Base-by-base conservation (phyloP, 2,888 invertebrate genomes). In the Patella depressa region DNA sequence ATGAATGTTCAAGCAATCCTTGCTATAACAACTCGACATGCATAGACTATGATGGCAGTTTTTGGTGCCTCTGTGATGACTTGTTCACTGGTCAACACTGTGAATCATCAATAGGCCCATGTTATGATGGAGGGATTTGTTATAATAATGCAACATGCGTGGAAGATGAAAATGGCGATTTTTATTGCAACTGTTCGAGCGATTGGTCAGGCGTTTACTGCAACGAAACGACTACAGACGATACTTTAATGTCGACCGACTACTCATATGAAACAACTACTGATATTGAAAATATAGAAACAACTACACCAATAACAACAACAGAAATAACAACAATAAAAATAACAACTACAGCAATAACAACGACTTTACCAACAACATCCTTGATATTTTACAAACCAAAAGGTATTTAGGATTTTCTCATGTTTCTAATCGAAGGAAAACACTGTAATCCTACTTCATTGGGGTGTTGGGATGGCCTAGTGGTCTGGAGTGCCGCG, bases 21-120 rank as follows among this genome's bases (percentile, higher is more conserved):
- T 83, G 81, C 57, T 54, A 57, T 53, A 81, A 82, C 72, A 76
- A 73, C 15, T 79, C 73, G 19, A 75, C 71, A 11, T 83, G 82
- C 69, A 19, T 70, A 14, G 79, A 83, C 69, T 19, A 69, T 15
- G 15, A 57, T 34, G 77, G 73, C 15, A 54, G 53, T 59, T 81
- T 77, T 78, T 45, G n/a, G n/a, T 83, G 83, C 65, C 9, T 70
- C 15, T 83, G 83, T 24, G 19, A 57, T 3, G 17, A n/a, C n/a
- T 79, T 78, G 0, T 80, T 78, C 78, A 76, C 74, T 2, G 81
- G 81, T 0, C 71, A 65, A 4, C 34, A 73, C 19, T 83, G 81
- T 71, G 71, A 74, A 5, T 12, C 65, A 3, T 65, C 24, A 65
- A 65, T 65, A 19, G 19, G 19, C 19, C 65, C 65, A 65, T 65